Evolutionary conservation across 1,140 invertebrate species (phyloP).

Genomic region (Bradysia coprophila): DNA sequence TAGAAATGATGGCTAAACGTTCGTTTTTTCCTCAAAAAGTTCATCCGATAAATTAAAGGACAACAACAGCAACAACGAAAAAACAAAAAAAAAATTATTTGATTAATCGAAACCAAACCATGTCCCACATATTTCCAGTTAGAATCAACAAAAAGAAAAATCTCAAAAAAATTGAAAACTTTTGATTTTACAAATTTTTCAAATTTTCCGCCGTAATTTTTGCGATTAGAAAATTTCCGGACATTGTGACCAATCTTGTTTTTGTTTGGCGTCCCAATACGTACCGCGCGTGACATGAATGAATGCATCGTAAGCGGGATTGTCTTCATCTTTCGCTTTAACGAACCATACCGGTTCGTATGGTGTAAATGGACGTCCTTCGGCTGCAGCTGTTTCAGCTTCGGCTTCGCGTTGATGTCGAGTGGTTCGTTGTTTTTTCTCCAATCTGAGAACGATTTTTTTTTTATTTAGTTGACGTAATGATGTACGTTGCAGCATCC

Average conservation of each 20-base stretch:
- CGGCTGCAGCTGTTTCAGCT: constrained; percentile 52
- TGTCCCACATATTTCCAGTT: too few relatives aligned
- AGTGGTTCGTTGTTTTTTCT: constrained; percentile 81
- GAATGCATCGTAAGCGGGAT: constrained; percentile 50
- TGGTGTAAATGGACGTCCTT: constrained; percentile 50
- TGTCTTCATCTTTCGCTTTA: constrained; percentile 45
- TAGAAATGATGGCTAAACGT: too few relatives aligned
- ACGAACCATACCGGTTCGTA: constrained; percentile 86
- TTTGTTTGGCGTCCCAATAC: constrained; percentile 88
- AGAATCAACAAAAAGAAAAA: too few relatives aligned
- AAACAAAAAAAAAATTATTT: too few relatives aligned
- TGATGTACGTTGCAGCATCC: too few relatives aligned
- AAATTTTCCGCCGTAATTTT: not conserved
- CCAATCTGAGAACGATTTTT: constrained; percentile 40
- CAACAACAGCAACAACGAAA: too few relatives aligned
- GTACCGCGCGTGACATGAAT: constrained; percentile 71
- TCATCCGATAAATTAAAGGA: too few relatives aligned
- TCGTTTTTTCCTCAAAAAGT: too few relatives aligned
- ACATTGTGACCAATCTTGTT: constrained; percentile 76
- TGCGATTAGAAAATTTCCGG: constrained; percentile 70
- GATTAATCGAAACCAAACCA: too few relatives aligned
- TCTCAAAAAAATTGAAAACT: not conserved
- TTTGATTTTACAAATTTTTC: not conserved
- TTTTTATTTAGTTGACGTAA: too few relatives aligned
- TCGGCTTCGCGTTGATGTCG: constrained; percentile 56